A percentile compares a stretch with the other conserved stretches of the same genome.
phyloP scores from a whole-genome alignment of 37 sponge, comb jelly and placozoan species.

The Cliona cf. orientalis region DNA sequence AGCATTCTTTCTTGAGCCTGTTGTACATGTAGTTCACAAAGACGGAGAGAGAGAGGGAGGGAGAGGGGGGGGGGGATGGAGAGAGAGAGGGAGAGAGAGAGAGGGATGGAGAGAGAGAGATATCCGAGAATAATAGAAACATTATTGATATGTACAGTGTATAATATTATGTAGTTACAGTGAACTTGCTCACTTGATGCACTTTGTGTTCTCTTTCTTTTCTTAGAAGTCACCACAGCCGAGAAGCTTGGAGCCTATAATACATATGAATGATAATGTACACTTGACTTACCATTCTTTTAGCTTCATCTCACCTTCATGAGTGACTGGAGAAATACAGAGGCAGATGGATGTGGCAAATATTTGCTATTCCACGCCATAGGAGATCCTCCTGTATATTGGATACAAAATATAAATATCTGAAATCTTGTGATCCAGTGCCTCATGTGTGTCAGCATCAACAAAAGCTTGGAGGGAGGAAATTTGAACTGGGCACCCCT shows the following conservation, averaged over 20 bases:
- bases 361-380: background rate
- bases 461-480: too few species aligned
- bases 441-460: too few species aligned
- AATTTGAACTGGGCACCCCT: too few species aligned
- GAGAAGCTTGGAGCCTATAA: conserved; percentile 24
- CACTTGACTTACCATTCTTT: background rate
- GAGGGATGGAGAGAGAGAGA: background rate
- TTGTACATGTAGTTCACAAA: background rate
- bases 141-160: background rate
- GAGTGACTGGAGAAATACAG: conserved; percentile 23
- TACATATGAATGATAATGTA: background rate
- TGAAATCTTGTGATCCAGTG: too few species aligned
- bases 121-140: background rate
- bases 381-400: background rate
- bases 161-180: background rate
- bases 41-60: background rate
- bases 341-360: conserved; percentile 16
- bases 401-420: background rate
- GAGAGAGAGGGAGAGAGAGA: background rate
- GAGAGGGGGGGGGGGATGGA: background rate
- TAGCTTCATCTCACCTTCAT: conserved; percentile 29
- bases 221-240: conserved; percentile 3
- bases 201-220: conserved; percentile 9
- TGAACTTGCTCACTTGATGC: background rate
- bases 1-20: background rate